Conservation (phyloP, 2,888 invertebrate species). For the Meganola albula region DNA sequence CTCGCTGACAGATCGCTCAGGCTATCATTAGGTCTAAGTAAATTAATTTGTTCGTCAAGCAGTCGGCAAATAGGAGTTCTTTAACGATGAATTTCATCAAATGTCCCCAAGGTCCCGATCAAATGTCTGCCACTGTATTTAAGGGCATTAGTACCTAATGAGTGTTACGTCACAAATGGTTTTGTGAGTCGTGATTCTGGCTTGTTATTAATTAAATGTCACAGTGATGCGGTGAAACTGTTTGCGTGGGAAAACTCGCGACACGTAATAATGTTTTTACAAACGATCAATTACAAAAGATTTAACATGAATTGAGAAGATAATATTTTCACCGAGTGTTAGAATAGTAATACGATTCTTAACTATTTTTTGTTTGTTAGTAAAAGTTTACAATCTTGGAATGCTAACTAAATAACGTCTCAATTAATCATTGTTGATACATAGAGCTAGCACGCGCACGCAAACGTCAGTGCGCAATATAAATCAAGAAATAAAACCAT, state of each 20-base stretch:
- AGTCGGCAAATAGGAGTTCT: constrained; percentile 32
- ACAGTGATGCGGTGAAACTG: constrained; percentile 25
- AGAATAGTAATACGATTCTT: constrained; percentile 19
- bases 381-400: too few species aligned
- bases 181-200: constrained; percentile 40
- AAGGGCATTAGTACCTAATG: constrained; percentile 38
- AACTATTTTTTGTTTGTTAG: not conserved
- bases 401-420: constrained; percentile 18
- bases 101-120: constrained; percentile 41
- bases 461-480: constrained; percentile 12
- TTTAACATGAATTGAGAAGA: constrained; percentile 36
- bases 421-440: constrained; percentile 25
- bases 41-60: constrained; percentile 42
- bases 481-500: constrained; percentile 26
- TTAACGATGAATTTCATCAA: constrained; percentile 15
- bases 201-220: constrained; percentile 57
- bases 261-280: constrained; percentile 41
- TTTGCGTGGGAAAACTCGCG: constrained; percentile 39
- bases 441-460: constrained; percentile 26
- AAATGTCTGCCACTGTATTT: constrained; percentile 51
- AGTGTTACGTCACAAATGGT: constrained; percentile 31
- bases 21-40: constrained; percentile 41
- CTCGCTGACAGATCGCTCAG: constrained; percentile 40
- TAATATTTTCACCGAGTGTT: constrained; percentile 34
- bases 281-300: constrained; percentile 27